phyloP scores from a whole-genome alignment of 92 coral and sea anemone genomes.

The Heliopora coerulea region DNA sequence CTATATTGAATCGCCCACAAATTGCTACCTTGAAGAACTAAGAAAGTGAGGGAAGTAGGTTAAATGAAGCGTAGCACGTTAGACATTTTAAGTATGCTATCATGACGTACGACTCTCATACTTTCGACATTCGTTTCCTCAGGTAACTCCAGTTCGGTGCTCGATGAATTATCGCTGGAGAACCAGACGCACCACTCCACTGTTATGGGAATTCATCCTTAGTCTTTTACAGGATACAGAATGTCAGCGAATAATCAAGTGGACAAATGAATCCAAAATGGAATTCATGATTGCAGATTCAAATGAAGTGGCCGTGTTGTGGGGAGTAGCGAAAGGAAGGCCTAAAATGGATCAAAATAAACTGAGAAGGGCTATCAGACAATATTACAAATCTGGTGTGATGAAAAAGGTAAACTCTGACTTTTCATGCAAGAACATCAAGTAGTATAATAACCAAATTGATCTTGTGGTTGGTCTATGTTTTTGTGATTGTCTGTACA shows the following conservation, averaged over 20 bases:
- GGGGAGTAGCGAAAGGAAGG: constrained; percentile 91
- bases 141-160: too few species aligned
- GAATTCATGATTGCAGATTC: constrained; percentile 85
- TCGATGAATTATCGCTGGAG: constrained; percentile 16
- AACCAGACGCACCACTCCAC: constrained; percentile 32
- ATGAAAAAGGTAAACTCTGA: constrained; percentile 71
- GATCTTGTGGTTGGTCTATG: too few species aligned
- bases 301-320: constrained; percentile 89
- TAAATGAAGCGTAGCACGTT: too few species aligned
- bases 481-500: too few species aligned
- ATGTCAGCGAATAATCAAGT: constrained; percentile 69
- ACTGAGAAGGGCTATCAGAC: constrained; percentile 88
- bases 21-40: too few species aligned
- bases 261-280: constrained; percentile 80
- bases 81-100: too few species aligned
- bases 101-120: too few species aligned
- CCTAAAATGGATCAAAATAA: constrained; percentile 98
- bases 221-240: constrained; percentile 85
- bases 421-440: too few species aligned
- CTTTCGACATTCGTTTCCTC: too few species aligned
- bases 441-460: too few species aligned
- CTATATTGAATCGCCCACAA: too few species aligned
- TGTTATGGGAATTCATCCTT: constrained; percentile 88
- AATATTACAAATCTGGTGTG: constrained; percentile 87
- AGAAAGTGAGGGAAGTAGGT: too few species aligned